Evolutionary conservation across 2,113 vertebrate species (phyloP).

Genomic region (Dasypus novemcinctus): DNA sequence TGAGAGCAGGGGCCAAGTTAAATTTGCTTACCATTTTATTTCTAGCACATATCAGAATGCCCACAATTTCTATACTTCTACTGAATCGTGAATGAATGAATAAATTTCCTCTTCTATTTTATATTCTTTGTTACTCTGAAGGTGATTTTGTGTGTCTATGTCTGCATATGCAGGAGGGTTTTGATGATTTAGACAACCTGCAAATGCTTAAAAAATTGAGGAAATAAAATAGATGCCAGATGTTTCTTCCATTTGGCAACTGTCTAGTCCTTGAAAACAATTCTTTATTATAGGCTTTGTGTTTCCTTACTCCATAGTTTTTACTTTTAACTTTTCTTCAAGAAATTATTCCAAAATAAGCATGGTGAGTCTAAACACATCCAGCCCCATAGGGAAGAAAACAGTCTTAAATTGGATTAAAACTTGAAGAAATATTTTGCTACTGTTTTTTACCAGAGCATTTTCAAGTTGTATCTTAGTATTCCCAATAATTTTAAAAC

Average conservation of each 20-base stretch:
- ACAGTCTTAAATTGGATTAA: constrained; percentile 73
- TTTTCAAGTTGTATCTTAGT: constrained; percentile 70
- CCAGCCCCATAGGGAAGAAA: constrained; percentile 30
- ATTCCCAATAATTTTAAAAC: constrained; percentile 79
- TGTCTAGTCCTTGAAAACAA: constrained; percentile 20
- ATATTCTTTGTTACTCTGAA: constrained; percentile 50
- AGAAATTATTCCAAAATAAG: background rate
- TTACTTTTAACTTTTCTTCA: constrained; percentile 36
- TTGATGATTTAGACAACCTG: constrained; percentile 62
- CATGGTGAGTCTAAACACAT: constrained; percentile 9
- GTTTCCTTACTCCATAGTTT: background rate
- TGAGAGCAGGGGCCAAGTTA: background rate
- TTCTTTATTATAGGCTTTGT: background rate
- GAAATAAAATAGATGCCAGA: constrained; percentile 59
- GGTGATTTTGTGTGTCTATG: constrained; percentile 12
- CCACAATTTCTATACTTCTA: background rate
- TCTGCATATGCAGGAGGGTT: constrained; percentile 18
- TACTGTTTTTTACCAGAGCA: constrained; percentile 73
- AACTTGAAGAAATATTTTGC: constrained; percentile 84
- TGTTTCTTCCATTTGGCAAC: constrained; percentile 65
- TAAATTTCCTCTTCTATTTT: constrained; percentile 41
- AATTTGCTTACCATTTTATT: background rate
- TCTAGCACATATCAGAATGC: background rate
- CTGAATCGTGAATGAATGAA: background rate
- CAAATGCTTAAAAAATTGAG: constrained; percentile 67